Base-by-base conservation (phyloP, 2,888 invertebrate genomes). In the Acronicta aceris region DNA sequence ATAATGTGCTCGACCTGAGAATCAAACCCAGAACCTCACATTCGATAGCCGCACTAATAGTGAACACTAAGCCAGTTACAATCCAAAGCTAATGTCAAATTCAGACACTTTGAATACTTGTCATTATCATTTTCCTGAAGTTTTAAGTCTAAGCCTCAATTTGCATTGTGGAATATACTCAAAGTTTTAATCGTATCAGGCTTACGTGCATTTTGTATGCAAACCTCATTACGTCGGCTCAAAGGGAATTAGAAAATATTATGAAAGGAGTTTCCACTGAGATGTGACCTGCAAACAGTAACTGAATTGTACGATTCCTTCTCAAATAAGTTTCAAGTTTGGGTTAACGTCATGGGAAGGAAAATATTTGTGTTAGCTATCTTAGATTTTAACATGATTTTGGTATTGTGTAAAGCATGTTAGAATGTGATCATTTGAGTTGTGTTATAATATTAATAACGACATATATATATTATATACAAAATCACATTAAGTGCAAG, bases 161-260 rank as follows among this genome's bases (percentile, higher is more conserved):
- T 71, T 57, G 47, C 69, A 71, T 69, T 54, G 61, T 61, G 53
- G 69, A 50, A 69, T 65, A 61, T 43, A 43, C 53, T 47, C 25
- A 61, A 71, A 66, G 41, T 54, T 54, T 25, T 71, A 71, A 70
- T 61, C 41, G 50, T 13, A 54, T 69, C 54, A 61, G 40, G 46
- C 71, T 61, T 43, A 36, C 54, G 7, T 56, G 47, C 54, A 48
- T 51, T 66, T 50, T 40, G 61, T 53, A 66, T 66, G 66, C 61
- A 66, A 71, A 61, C 27, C 7, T 60, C 15, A 71, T 65, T 21
- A 38, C 33, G 41, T 7, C 13, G 7, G 25, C 50, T 56, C 61
- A 71, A 66, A 66, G 53, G 57, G 50, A 17, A 15, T 9, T 30
- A n/a, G 7, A 42, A 41, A 51, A 38, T 12, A 38, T 38, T 38